Conservation (phyloP, 2,113 vertebrate species). For the Dromas ardeola region DNA sequence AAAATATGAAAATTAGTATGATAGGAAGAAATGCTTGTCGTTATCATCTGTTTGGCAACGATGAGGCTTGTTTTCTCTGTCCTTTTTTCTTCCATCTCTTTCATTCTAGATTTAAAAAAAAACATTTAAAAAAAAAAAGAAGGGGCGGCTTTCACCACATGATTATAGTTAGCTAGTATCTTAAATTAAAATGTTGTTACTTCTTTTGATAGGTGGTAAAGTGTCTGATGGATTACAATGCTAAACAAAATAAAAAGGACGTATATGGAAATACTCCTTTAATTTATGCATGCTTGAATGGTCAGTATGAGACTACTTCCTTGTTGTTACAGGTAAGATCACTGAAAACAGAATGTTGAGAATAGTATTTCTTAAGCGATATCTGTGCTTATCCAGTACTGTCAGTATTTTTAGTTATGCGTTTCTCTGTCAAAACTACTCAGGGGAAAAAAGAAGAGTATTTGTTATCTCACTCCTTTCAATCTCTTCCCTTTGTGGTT, state of each 20-base stretch:
- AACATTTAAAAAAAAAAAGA: neutral
- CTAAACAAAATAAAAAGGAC: constrained; percentile 92
- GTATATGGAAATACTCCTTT: constrained; percentile 91
- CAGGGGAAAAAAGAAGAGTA: neutral
- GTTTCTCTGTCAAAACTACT: neutral
- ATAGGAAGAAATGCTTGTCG: neutral
- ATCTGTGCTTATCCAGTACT: neutral
- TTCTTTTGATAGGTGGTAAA: constrained; percentile 82
- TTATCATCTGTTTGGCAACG: neutral
- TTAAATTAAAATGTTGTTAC: neutral
- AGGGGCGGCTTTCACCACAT: neutral
- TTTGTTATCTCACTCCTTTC: neutral
- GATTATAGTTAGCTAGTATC: neutral
- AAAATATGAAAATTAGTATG: neutral
- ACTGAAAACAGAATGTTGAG: neutral
- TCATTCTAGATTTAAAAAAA: neutral
- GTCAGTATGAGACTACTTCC: constrained; percentile 79
- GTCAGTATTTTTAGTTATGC: neutral
- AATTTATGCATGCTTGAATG: constrained; percentile 85
- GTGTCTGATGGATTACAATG: constrained; percentile 83
- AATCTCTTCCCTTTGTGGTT: neutral
- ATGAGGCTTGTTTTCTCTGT: neutral
- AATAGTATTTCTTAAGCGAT: neutral
- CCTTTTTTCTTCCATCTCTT: neutral
- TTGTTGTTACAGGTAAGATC: constrained; percentile 84